Evolutionary conservation across 2,888 invertebrate species (phyloP), one percentile per base, ranked within the genome.

Genomic region (Euphydryas editha): DNA sequence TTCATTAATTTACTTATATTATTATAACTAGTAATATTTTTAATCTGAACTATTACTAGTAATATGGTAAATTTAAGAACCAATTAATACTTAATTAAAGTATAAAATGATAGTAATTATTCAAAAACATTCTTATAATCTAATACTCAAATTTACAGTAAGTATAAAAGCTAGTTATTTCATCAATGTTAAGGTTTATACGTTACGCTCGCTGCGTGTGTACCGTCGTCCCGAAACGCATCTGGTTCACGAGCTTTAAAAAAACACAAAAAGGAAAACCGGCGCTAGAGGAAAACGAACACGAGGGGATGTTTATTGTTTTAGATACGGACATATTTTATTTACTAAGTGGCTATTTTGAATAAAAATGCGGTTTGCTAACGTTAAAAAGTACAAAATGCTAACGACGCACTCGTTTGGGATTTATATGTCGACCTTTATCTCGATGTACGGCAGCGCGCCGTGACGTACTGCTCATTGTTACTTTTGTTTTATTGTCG

Each of bases 281-380:
- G 75, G 75, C 77, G 78, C 75, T 78, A 80, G 77, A 79, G 81
- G 80, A 80, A 76, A 77, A 86, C 83, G 90, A 88, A 81, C 86
- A 87, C 88, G 83, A 49, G 78, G 79, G 81, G 83, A 84, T 85
- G 88, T 87, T 86, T 82, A 85, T 90, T 90, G 90, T 91, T 86
- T 83, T 79, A 81, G 81, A 80, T 81, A 82, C 82, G 84, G 83
- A 90, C 90, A 92, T 91, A 92, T 92, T 92, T 92, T 90, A 88
- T 89, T 87, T 87, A 86, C 87, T 90, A 92, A 92, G 90, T 91
- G 91, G 88, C 85, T 90, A 82, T 82, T 91, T 92, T 92, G 85
- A 92, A 92, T 92, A 92, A 92, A 92, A 92, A 90, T 83, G 88
- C 87, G 86, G 87, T 88, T 89, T 81, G 81, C 84, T 76, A 72